Percentiles rank a stretch among this genome's conserved stretches.
These are phyloP conservation scores for Exocentrus adspersus DNA, from an alignment of 2,888 invertebrate genomes.

Conservation along the genomic window DNA sequence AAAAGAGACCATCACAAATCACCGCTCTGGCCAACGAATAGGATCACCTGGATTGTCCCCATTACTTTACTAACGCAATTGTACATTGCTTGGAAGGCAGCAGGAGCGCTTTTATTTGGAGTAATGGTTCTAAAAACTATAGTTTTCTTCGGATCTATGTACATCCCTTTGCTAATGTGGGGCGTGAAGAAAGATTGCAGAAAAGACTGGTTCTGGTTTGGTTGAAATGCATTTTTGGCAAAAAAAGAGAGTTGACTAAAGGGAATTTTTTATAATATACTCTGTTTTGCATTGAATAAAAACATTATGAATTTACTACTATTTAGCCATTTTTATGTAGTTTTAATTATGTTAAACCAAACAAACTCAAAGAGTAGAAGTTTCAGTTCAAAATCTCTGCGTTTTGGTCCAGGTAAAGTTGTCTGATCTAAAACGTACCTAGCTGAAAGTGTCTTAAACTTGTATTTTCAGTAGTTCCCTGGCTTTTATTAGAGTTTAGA, in stretches of 20 bases:
- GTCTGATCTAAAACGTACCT: too few species aligned
- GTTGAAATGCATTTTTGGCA: background rate
- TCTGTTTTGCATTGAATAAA: too few species aligned
- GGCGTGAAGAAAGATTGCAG: conserved; percentile 14
- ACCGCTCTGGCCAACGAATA: conserved; percentile 7
- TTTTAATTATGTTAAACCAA: too few species aligned
- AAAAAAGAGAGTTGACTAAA: too few species aligned
- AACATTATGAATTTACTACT: background rate
- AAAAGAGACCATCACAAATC: background rate
- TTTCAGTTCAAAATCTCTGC: too few species aligned
- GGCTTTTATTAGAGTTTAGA: too few species aligned
- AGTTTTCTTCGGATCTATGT: conserved; percentile 1
- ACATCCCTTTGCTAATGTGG: conserved; percentile 17
- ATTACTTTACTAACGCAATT: conserved; percentile 30
- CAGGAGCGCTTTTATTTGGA: conserved; percentile 17
- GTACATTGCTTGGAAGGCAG: conserved; percentile 33
- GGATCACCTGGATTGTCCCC: conserved; percentile 31
- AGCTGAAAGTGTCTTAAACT: too few species aligned
- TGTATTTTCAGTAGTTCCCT: too few species aligned
- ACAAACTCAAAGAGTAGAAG: too few species aligned
- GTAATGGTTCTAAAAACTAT: conserved; percentile 13
- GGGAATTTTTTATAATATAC: too few species aligned
- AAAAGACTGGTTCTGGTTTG: conserved; percentile 2
- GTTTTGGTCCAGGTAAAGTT: too few species aligned
- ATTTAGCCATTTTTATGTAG: too few species aligned